A percentile compares a stretch with the other conserved stretches of the same genome.
These are phyloP conservation scores for Girardia tigrina DNA, from an alignment of 2,888 invertebrate species.

Conservation along the genomic window DNA sequence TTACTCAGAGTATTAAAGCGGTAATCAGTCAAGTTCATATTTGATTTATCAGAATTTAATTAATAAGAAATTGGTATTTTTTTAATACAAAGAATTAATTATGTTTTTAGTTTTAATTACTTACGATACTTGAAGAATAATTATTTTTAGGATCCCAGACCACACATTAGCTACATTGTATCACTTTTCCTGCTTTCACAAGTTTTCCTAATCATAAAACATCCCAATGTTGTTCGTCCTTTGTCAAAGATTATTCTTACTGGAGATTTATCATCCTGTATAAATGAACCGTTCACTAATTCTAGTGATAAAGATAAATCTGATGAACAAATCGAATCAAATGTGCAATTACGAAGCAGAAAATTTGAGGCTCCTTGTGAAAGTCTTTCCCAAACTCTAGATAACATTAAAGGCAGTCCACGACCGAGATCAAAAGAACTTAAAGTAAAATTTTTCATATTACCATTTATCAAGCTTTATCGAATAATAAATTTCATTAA, in stretches of 20 bases:
- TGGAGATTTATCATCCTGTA: conserved; percentile 35
- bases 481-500: no score
- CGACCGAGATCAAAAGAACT: conserved; percentile 15
- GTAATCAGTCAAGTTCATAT: no score
- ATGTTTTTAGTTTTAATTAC: no score
- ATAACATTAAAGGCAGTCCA: conserved; percentile 47
- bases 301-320: background rate
- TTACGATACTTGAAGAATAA: no score
- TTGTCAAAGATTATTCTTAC: conserved; percentile 56
- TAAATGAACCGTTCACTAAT: background rate
- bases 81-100: no score
- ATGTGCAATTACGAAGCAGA: conserved; percentile 39
- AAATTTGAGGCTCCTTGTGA: conserved; percentile 59
- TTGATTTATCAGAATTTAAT: no score
- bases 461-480: no score
- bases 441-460: no score
- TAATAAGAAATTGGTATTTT: no score
- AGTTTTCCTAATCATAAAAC: conserved; percentile 77
- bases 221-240: conserved; percentile 74
- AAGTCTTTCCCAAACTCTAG: conserved; percentile 64
- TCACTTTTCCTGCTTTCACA: conserved; percentile 39
- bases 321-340: background rate
- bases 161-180: conserved; percentile 21
- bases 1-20: no score
- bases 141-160: background rate